Conservation (phyloP, 2,113 vertebrate species). For the Clarias batrachus region DNA sequence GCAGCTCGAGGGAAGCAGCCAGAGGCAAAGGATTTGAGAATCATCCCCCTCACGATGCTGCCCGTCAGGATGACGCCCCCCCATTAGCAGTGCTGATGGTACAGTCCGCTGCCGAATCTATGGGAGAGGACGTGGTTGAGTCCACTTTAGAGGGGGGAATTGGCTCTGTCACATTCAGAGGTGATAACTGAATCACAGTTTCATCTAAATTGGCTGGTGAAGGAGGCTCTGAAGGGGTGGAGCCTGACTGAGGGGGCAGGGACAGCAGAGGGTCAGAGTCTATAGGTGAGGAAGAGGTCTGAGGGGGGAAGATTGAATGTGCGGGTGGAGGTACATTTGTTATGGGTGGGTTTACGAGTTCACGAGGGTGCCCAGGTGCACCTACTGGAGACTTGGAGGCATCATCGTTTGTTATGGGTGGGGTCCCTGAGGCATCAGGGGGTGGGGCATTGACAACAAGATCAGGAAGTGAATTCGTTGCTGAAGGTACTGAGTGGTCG, state of each 20-base stretch:
- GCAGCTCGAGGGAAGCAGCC: not conserved
- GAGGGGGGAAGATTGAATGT: conserved; percentile 21
- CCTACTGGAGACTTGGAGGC: not conserved
- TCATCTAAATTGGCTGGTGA: not conserved
- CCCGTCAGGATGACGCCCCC: conserved; percentile 72
- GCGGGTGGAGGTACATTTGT: conserved; percentile 27
- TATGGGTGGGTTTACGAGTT: conserved; percentile 38
- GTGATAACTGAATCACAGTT: not conserved
- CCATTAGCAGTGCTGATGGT: conserved; percentile 79
- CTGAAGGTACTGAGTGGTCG: not conserved
- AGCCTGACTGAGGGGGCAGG: not conserved
- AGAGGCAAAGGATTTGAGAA: conserved; percentile 6
- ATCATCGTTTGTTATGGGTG: conserved; percentile 2
- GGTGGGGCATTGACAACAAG: conserved; percentile 3
- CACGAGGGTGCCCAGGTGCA: not conserved
- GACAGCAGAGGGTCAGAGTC: conserved; percentile 38
- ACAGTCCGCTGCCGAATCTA: conserved; percentile 70
- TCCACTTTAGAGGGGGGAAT: conserved; percentile 54
- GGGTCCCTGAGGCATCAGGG: not conserved
- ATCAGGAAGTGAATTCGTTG: conserved; percentile 38
- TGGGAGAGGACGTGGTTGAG: conserved; percentile 68
- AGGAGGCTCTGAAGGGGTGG: conserved; percentile 30
- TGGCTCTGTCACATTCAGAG: conserved; percentile 53
- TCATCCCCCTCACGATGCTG: not conserved
- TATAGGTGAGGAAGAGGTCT: conserved; percentile 45